Evolutionary conservation across 2,113 vertebrate genomes (phyloP).

Genomic region (Gadus macrocephalus): DNA sequence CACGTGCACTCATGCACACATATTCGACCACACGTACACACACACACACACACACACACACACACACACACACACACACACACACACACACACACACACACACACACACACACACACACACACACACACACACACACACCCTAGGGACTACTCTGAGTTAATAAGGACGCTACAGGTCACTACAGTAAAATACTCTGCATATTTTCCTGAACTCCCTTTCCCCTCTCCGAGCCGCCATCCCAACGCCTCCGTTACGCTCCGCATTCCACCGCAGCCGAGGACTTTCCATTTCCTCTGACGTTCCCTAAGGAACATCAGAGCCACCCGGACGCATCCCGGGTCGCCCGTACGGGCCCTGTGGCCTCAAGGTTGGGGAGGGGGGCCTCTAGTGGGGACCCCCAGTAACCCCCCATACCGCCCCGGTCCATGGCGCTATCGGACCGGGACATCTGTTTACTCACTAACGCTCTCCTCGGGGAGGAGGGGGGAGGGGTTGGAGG

Average conservation of each 20-base stretch:
- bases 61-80: too few species aligned
- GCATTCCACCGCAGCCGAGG: slow-evolving; percentile 15
- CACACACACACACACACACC: background rate
- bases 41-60: too few species aligned
- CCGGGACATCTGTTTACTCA: too few species aligned
- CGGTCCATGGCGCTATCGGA: too few species aligned
- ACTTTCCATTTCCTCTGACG: slow-evolving; percentile 39
- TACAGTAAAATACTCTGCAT: slow-evolving; percentile 11
- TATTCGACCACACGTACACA: too few species aligned
- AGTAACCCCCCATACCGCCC: too few species aligned
- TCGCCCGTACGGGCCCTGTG: slow-evolving; percentile 11
- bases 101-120: slow-evolving; percentile 15
- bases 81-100: background rate
- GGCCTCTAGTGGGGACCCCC: slow-evolving; percentile 2
- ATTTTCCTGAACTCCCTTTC: slow-evolving; percentile 23
- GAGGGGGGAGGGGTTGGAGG: too few species aligned
- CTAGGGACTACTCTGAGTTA: background rate
- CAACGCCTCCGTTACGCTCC: background rate
- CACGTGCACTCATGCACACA: too few species aligned
- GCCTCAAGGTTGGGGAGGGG: background rate
- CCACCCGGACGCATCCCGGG: background rate
- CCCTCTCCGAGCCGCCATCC: background rate
- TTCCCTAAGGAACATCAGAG: slow-evolving; percentile 17
- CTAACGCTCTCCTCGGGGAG: too few species aligned
- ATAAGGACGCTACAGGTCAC: background rate